Base-by-base conservation (phyloP, 2,888 invertebrate species). In the Erpobdella octoculata region DNA sequence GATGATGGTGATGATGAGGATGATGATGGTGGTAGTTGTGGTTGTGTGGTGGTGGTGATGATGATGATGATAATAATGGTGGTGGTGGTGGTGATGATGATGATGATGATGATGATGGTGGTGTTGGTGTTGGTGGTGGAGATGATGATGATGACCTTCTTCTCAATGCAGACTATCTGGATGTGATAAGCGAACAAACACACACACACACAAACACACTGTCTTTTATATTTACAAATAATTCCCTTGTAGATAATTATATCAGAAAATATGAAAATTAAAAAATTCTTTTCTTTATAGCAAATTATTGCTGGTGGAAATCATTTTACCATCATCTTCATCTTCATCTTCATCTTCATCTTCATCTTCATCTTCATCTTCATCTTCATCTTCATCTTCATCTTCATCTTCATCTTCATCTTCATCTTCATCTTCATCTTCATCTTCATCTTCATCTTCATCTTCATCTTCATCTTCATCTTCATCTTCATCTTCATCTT, bases 41-140 rank as follows among this genome's bases (percentile, higher is more conserved):
- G 41, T 41, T 12, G 9, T 41, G 41, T 12, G 53, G 15, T 53
- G 53, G 6, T 53, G 53, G 21, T 9, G 53, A 53, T n/a, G 18
- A 53, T 62, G 62, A 62, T 62, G 62, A 62, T 62, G 62, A 6
- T 62, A 35, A 62, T 62, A 35, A 62, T 33, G 31, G 31, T 33
- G 62, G 33, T 62, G 62, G 33, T 1, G 62, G 33, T 62, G 62
- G 33, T 33, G 62, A 35, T 33, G 31, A 6, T 62, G 62, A 62
- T 25, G 62, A 62, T 25, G 62, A 5, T 2, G 62, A 62, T 28
- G 62, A 62, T 25, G 31, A 62, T 28, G 12, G 31, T 62, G 62
- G 33, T 33, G 62, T 33, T 62, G 31, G 25, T 21, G 33, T 8
- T 62, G 62, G 33, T 35, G 62, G 33, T 62, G 62, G 33, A 5